Evolutionary conservation across 2,888 invertebrate species (phyloP).

Genomic region (Acronicta psi): DNA sequence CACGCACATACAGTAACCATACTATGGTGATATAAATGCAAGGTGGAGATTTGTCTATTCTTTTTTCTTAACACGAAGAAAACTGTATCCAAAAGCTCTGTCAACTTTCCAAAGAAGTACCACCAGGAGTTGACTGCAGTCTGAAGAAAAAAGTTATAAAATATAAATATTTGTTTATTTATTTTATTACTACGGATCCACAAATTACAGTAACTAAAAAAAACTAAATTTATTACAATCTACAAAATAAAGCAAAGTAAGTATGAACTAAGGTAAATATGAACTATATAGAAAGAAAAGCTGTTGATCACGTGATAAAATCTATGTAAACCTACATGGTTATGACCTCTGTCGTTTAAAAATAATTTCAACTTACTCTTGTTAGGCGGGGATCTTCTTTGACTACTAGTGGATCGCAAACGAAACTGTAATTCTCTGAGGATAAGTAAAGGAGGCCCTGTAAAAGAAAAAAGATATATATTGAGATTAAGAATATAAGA

Average conservation of each 20-base stretch:
- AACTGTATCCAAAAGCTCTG: slow-evolving; percentile 93
- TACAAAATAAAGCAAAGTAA: no score
- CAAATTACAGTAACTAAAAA: no score
- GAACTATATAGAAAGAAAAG: no score
- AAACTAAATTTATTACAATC: no score
- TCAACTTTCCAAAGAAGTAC: slow-evolving; percentile 93
- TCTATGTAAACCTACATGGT: no score
- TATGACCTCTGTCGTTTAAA: no score
- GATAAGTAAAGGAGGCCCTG: slow-evolving; percentile 43
- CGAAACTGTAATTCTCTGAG: slow-evolving; percentile 33
- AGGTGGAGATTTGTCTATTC: slow-evolving; percentile 94
- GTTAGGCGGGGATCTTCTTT: slow-evolving; percentile 12
- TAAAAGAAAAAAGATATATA: slow-evolving; percentile 11
- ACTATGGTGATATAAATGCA: slow-evolving; percentile 96
- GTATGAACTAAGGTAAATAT: no score
- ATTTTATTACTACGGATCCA: no score
- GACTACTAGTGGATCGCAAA: slow-evolving; percentile 46
- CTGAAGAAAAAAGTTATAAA: slow-evolving; percentile 35
- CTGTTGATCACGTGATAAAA: no score
- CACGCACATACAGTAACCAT: slow-evolving; percentile 92
- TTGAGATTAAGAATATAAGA: neutral
- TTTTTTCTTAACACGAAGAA: slow-evolving; percentile 97
- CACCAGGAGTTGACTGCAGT: slow-evolving; percentile 81
- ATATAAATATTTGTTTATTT: no score
- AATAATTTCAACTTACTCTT: slow-evolving; percentile 45